Conservation (phyloP, 2,113 vertebrate species). For the Machaerirhynchus nigripectus region DNA sequence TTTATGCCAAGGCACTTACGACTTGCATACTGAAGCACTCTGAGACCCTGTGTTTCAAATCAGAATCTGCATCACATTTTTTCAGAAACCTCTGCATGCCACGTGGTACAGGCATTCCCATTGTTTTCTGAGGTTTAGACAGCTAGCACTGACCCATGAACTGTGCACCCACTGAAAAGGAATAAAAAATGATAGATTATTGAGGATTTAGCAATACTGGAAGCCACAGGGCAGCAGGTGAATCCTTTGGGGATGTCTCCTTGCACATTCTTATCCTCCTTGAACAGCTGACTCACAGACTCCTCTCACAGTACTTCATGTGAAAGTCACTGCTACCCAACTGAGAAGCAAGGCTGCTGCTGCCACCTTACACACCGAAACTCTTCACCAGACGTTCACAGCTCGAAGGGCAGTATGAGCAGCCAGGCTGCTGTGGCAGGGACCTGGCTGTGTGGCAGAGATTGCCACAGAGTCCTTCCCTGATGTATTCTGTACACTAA, state of each 20-base stretch:
- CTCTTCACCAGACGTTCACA: not conserved
- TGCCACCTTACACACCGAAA: not conserved
- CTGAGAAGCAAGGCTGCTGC: not conserved
- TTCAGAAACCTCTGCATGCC: not conserved
- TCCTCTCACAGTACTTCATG: rapidly evolving
- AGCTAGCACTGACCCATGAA: not conserved
- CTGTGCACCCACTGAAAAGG: not conserved
- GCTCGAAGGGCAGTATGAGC: not conserved
- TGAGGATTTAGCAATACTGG: not conserved
- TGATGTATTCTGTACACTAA: not conserved
- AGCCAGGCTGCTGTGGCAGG: not conserved
- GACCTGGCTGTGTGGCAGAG: not conserved
- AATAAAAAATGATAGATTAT: rapidly evolving
- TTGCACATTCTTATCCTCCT: not conserved
- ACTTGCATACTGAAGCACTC: not conserved
- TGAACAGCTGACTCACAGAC: not conserved
- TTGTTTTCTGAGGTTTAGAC: not conserved
- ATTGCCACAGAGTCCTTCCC: not conserved
- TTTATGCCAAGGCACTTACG: not conserved
- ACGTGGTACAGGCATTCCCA: not conserved
- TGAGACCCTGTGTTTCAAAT: not conserved
- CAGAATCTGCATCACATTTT: not conserved
- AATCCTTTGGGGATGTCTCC: not conserved
- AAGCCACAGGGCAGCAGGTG: not conserved
- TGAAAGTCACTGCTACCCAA: not conserved